These are phyloP conservation scores for Sapayoa aenigma DNA, from an alignment of 2,113 vertebrate genomes.

Conservation along the genomic window DNA sequence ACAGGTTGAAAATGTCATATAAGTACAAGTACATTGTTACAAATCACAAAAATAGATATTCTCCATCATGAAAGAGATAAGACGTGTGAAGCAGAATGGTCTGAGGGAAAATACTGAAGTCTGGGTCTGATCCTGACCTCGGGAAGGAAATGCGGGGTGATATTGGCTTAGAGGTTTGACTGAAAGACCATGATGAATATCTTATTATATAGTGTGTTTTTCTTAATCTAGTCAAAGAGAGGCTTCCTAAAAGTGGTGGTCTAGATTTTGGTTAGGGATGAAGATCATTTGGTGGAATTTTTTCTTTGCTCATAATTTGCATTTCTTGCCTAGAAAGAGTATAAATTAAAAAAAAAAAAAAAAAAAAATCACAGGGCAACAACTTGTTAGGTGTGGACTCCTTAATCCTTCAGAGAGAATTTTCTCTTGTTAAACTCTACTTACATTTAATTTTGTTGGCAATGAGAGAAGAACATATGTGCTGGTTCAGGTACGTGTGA, in stretches of 20 bases:
- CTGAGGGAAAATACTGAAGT: background rate
- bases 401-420: background rate
- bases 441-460: background rate
- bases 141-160: background rate
- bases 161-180: background rate
- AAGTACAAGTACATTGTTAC: background rate
- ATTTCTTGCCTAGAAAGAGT: background rate
- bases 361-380: no score
- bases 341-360: background rate
- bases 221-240: background rate
- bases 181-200: background rate
- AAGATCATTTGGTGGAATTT: background rate
- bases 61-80: background rate
- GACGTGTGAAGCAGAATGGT: background rate
- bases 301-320: background rate
- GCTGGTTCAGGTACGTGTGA: background rate
- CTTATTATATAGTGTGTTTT: background rate
- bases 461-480: rapidly evolving
- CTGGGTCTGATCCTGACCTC: background rate
- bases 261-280: background rate
- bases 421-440: background rate
- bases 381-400: background rate
- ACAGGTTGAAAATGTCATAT: background rate
- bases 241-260: background rate
- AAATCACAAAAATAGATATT: background rate